These are phyloP conservation scores for Aspidapion aeneum DNA, from an alignment of 2,888 invertebrate species.

Conservation along the genomic window DNA sequence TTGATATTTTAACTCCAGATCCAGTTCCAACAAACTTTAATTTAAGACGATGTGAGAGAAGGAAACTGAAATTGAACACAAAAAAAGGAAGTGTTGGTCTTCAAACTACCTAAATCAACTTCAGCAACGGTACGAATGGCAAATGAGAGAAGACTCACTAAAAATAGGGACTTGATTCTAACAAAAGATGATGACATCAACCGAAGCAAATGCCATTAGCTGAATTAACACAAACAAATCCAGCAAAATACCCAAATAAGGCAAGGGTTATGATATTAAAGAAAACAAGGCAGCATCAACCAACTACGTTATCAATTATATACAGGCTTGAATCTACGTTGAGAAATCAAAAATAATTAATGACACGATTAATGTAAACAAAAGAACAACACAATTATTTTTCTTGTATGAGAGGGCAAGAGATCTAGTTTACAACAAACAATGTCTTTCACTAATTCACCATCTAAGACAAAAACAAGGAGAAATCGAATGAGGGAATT, in stretches of 20 bases:
- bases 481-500: slow-evolving; percentile 2
- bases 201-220: slow-evolving; percentile 4
- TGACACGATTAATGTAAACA: neutral
- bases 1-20: neutral
- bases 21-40: neutral
- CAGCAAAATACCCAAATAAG: neutral
- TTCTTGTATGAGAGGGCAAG: neutral
- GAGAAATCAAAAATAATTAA: neutral
- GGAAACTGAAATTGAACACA: no score
- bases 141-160: neutral
- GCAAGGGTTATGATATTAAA: neutral
- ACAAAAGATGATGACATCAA: neutral
- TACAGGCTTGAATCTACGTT: neutral
- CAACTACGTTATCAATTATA: neutral
- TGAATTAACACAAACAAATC: neutral
- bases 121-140: neutral
- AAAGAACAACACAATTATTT: neutral
- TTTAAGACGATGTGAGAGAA: neutral
- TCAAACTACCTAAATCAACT: neutral
- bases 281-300: neutral
- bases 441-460: slow-evolving; percentile 3
- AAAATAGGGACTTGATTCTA: neutral
- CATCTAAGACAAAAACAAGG: slow-evolving; percentile 2
- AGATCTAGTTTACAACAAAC: neutral
- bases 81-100: no score